phyloP scores from a whole-genome alignment of 2,797 vertebrate genomes.

The Paratrypauchen microcephalus region DNA sequence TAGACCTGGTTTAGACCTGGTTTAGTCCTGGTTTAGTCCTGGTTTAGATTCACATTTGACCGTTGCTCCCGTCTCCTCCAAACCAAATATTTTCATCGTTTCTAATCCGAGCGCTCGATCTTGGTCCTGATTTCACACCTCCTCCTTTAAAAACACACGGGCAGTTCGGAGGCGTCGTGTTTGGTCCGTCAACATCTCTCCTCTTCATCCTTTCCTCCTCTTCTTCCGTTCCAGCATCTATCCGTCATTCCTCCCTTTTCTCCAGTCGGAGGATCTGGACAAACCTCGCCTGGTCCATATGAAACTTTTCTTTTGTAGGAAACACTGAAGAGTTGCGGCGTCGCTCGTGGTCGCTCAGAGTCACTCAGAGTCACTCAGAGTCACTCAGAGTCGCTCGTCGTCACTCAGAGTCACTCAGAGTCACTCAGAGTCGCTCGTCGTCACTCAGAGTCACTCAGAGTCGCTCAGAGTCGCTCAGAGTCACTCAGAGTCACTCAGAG shows the following conservation, averaged over 20 bases:
- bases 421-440: too few species aligned
- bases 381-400: too few species aligned
- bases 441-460: too few species aligned
- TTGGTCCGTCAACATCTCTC: conserved; percentile 6
- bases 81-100: not conserved
- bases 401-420: too few species aligned
- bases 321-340: conserved; percentile 70
- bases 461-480: too few species aligned
- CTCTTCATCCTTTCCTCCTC: not conserved
- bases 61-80: not conserved
- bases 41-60: not conserved
- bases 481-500: too few species aligned
- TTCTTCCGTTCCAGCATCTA: not conserved
- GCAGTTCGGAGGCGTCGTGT: not conserved
- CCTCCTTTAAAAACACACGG: not conserved
- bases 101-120: not conserved
- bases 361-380: too few species aligned
- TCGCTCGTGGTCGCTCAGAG: too few species aligned
- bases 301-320: conserved; percentile 27
- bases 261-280: conserved; percentile 1
- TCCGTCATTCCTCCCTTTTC: conserved; percentile 5
- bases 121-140: not conserved
- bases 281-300: not conserved
- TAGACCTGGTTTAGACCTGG: not conserved
- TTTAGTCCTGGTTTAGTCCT: not conserved